Evolutionary conservation across 2,888 invertebrate species (phyloP).

Genomic region (Euproctis similis): DNA sequence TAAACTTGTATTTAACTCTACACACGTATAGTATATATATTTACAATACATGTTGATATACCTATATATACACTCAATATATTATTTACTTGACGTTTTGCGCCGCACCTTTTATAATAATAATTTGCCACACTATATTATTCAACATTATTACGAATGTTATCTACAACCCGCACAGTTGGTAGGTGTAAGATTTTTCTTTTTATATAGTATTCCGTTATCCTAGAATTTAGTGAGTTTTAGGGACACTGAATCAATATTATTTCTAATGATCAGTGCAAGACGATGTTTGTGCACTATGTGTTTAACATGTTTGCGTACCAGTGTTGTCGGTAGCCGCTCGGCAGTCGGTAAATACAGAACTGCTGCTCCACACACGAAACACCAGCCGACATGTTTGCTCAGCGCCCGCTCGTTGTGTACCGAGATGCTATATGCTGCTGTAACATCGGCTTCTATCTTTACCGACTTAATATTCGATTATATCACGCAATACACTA

Average conservation of each 20-base stretch:
- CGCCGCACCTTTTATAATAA: slow-evolving; percentile 38
- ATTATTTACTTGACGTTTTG: slow-evolving; percentile 46
- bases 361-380: slow-evolving; percentile 33
- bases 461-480: no score
- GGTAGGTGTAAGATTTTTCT: no score
- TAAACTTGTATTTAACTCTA: slow-evolving; percentile 12
- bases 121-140: slow-evolving; percentile 41
- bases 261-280: slow-evolving; percentile 71
- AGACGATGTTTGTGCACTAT: slow-evolving; percentile 55
- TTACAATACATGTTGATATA: no score
- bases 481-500: no score
- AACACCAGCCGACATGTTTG: slow-evolving; percentile 45
- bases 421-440: slow-evolving; percentile 16
- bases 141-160: no score
- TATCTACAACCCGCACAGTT: slow-evolving; percentile 12
- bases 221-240: slow-evolving; percentile 15
- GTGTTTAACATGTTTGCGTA: slow-evolving; percentile 61
- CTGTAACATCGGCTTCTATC: no score
- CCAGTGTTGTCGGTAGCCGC: slow-evolving; percentile 46
- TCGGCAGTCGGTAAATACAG: slow-evolving; percentile 33
- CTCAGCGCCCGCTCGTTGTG: slow-evolving; percentile 33
- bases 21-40: slow-evolving; percentile 28
- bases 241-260: slow-evolving; percentile 62
- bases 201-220: slow-evolving; percentile 14
- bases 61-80: slow-evolving; percentile 15